Conservation (phyloP, 2,888 invertebrate species). For the Agrilus cyanescens region DNA sequence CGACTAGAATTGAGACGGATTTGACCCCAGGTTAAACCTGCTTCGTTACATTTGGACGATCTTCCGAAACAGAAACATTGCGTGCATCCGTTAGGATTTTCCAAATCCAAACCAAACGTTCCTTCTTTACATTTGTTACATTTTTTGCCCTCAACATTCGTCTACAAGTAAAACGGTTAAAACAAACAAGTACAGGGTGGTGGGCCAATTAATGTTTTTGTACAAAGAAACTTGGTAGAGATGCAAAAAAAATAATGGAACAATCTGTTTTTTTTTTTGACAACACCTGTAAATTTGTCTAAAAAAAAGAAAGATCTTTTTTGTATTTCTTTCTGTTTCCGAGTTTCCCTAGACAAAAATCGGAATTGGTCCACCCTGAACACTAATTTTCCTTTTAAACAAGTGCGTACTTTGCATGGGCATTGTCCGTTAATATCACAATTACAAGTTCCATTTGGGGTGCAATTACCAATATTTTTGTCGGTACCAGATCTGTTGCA, state of each 20-base stretch:
- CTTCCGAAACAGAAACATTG: constrained; percentile 94
- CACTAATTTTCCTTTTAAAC: too few species aligned
- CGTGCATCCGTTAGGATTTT: constrained; percentile 80
- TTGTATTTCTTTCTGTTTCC: too few species aligned
- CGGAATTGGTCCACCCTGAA: too few species aligned
- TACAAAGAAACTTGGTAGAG: background rate
- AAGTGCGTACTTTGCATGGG: constrained; percentile 64
- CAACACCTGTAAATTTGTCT: too few species aligned
- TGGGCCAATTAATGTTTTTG: background rate
- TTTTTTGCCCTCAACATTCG: constrained; percentile 69
- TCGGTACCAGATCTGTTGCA: constrained; percentile 68
- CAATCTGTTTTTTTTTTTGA: too few species aligned
- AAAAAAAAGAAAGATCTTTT: too few species aligned
- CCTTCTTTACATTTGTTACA: constrained; percentile 76
- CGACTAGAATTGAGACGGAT: constrained; percentile 48
- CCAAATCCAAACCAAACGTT: constrained; percentile 71
- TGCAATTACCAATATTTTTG: constrained; percentile 31
- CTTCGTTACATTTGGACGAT: constrained; percentile 67
- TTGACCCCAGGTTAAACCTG: constrained; percentile 72
- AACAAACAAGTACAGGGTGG: too few species aligned
- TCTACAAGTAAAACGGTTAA: constrained; percentile 37
- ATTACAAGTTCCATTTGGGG: constrained; percentile 46
- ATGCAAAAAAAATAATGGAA: constrained; percentile 2
- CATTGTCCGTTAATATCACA: constrained; percentile 74
- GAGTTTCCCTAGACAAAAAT: too few species aligned